Evolutionary conservation across 2,888 invertebrate genomes (phyloP), one percentile per base, ranked within the genome.

Genomic region (Cheilosia vulpina): DNA sequence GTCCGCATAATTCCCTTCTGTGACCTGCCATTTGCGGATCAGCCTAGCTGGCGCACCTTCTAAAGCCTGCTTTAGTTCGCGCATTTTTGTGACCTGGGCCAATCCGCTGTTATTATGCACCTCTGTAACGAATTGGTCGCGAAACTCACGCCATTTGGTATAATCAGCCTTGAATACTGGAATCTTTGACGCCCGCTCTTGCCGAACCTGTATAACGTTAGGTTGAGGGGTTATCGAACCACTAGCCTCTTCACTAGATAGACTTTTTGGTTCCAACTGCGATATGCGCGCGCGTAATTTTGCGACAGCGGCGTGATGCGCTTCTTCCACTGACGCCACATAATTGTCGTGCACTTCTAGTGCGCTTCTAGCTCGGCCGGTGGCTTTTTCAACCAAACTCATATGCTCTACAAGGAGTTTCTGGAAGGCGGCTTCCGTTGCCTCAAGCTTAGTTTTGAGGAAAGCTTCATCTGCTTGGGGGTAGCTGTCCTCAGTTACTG

Each of bases 21-120:
- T 50, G 3, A 47, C 34, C n/a, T 47, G 9, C 53, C 47, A 58
- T n/a, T 57, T 57, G 55, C 57, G 57, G 34, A 75, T 65, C 1
- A 73, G 53, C 13, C 53, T 53, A n/a, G 73, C 55, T n/a, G 45
- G 62, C 4, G 62, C 38, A 17, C 57, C 45, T 4, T 73, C 60
- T 21, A 63, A 17, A 4, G 21, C 52, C 3, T n/a, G 47, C 21
- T 34, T 68, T 17, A 77, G 53, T 45, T 77, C 45, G 2, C 53
- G 31, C 15, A 68, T 15, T 24, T 77, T 68, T 1, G 47, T 53
- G 0, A 77, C 68, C 7, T 76, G 60, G 2, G 60, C 34, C 38
- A 77, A 45, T 0, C 24, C 15, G 13, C 43, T 1, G 57, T 57
- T 55, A 24, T 75, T 47, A 15, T 58, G 75, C 2, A 75, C 58